These are phyloP conservation scores for Apotomis betuletana DNA, from an alignment of 2,888 invertebrate species.

Conservation along the genomic window DNA sequence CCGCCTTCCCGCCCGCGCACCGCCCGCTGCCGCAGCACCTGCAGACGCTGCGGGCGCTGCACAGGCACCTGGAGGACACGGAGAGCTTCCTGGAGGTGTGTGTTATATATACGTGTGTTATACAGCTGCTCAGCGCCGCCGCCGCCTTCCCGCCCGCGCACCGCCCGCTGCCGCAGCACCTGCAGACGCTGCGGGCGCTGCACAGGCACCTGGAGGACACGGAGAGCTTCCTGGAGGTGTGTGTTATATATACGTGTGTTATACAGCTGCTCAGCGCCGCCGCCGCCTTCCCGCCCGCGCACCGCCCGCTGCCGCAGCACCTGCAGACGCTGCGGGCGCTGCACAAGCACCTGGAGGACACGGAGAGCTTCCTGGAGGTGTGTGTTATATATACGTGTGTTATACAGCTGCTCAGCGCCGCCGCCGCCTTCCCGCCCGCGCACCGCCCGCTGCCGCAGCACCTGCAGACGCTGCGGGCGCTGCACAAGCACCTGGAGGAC, in stretches of 20 bases:
- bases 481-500: no score
- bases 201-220: no score
- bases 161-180: no score
- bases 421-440: slow-evolving; percentile 67
- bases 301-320: slow-evolving; percentile 63
- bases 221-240: no score
- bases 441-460: slow-evolving; percentile 63
- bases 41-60: slow-evolving; percentile 54
- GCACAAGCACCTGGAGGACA: slow-evolving; percentile 60
- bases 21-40: slow-evolving; percentile 61
- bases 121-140: no score
- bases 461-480: slow-evolving; percentile 56
- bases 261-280: slow-evolving; percentile 46
- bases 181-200: no score
- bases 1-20: slow-evolving; percentile 70
- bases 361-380: slow-evolving; percentile 85
- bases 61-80: no score
- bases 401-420: slow-evolving; percentile 43
- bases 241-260: no score
- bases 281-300: slow-evolving; percentile 67
- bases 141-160: no score
- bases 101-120: no score
- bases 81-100: no score
- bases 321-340: slow-evolving; percentile 68
- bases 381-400: background rate